Evolutionary conservation across 2,797 vertebrate genomes (phyloP).

Genomic region (Momotus momota): DNA sequence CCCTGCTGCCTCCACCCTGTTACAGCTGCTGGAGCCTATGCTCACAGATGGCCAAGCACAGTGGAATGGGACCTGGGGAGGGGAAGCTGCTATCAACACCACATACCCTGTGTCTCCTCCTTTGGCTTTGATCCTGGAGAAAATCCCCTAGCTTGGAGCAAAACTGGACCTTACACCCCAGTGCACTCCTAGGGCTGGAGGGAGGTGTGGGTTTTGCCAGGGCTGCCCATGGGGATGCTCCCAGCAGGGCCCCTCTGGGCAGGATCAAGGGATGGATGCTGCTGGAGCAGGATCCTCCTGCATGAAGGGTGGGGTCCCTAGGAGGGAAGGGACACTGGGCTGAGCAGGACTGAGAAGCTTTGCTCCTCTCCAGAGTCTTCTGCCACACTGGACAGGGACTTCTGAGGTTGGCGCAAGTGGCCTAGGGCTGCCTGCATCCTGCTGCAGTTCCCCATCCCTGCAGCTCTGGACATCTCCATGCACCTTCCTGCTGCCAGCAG

Average conservation of each 20-base stretch:
- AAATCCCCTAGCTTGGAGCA: neutral
- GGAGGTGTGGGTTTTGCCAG: neutral
- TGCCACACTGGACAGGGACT: neutral
- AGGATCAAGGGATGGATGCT: accelerated
- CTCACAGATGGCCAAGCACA: neutral
- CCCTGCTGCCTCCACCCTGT: neutral
- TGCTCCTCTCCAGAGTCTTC: neutral
- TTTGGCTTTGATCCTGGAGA: constrained; percentile 49
- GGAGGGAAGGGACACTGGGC: neutral
- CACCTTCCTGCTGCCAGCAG: neutral
- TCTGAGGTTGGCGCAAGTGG: neutral
- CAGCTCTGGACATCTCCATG: neutral
- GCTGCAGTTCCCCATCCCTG: neutral
- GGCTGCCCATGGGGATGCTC: neutral
- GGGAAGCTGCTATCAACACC: neutral
- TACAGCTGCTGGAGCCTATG: neutral
- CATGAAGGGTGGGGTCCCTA: accelerated
- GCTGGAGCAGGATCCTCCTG: neutral
- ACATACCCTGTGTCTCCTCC: constrained; percentile 14
- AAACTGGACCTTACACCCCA: neutral
- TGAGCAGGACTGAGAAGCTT: neutral
- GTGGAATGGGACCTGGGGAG: neutral
- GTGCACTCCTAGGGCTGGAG: accelerated
- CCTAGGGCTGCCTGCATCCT: neutral
- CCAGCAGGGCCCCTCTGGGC: neutral